A percentile compares a stretch with the other conserved stretches of the same genome.
These are phyloP conservation scores for Echinarachnius parma DNA, from an alignment of 53 echinoderm and acorn worm species.

Conservation along the genomic window DNA sequence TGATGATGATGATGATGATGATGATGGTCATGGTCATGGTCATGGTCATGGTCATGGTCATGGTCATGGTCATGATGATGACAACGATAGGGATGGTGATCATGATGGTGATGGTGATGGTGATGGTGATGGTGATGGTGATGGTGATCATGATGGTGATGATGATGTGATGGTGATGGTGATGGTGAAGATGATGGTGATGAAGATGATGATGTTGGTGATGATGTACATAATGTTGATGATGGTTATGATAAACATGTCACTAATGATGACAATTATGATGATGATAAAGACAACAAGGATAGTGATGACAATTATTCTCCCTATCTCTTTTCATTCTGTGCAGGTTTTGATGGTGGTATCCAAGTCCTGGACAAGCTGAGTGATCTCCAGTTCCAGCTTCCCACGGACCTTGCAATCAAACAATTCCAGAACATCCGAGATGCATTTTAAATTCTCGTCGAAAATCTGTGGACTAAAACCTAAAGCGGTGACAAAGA, in stretches of 20 bases:
- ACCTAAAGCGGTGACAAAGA: too few relatives aligned
- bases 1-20: conserved; percentile 6
- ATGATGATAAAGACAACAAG: background rate
- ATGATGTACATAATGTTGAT: background rate
- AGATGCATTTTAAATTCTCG: conserved; percentile 78
- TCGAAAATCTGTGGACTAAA: too few relatives aligned
- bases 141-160: background rate
- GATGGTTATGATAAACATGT: background rate
- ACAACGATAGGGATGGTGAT: background rate
- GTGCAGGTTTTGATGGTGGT: conserved; percentile 83
- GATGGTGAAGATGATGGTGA: background rate
- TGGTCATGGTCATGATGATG: background rate
- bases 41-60: background rate
- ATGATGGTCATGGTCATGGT: background rate
- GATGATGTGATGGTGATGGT: background rate
- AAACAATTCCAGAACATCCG: conserved; percentile 91
- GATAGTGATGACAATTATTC: background rate
- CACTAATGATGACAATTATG: background rate
- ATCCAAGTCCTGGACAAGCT: conserved; percentile 92
- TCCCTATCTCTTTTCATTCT: background rate
- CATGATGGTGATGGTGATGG: background rate
- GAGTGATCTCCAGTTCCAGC: conserved; percentile 75
- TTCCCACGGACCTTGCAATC: conserved; percentile 86
- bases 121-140: background rate
- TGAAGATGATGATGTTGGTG: background rate